Conservation (phyloP, 2,888 invertebrate genomes). For the Perdita meconis region DNA sequence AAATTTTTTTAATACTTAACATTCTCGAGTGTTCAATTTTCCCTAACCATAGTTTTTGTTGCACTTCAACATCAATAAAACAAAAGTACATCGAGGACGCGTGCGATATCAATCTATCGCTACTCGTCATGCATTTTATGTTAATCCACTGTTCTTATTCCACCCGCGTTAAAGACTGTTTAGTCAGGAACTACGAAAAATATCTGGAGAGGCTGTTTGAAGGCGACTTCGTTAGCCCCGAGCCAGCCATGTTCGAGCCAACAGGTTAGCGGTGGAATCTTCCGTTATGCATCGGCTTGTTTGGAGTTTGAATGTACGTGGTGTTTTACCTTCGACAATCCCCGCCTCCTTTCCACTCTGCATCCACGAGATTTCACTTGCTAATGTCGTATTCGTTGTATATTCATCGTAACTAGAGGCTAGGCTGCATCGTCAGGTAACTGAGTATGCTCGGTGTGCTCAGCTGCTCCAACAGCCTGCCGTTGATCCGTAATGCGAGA, state of each 20-base stretch:
- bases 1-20: too few relatives aligned
- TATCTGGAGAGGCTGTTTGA: conserved; percentile 1
- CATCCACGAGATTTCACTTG: conserved; percentile 74
- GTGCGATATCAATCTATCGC: too few relatives aligned
- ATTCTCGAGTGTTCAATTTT: too few relatives aligned
- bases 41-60: too few relatives aligned
- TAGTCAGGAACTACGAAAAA: not conserved
- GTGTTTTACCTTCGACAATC: conserved; percentile 58
- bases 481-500: conserved; percentile 16
- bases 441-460: conserved; percentile 44
- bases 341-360: conserved; percentile 35
- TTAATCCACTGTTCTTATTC: too few relatives aligned
- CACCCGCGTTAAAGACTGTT: not conserved
- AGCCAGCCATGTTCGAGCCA: conserved; percentile 59
- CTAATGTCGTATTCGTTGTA: conserved; percentile 79
- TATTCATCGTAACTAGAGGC: conserved; percentile 72
- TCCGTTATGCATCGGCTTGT: conserved; percentile 54
- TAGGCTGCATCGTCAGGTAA: conserved; percentile 42
- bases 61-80: too few relatives aligned
- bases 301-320: conserved; percentile 64
- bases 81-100: too few relatives aligned
- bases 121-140: too few relatives aligned
- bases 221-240: conserved; percentile 20
- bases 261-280: conserved; percentile 66
- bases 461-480: conserved; percentile 21